These are phyloP conservation scores for Hycleus phaleratus DNA, from an alignment of 1,140 invertebrate species.

Conservation along the genomic window DNA sequence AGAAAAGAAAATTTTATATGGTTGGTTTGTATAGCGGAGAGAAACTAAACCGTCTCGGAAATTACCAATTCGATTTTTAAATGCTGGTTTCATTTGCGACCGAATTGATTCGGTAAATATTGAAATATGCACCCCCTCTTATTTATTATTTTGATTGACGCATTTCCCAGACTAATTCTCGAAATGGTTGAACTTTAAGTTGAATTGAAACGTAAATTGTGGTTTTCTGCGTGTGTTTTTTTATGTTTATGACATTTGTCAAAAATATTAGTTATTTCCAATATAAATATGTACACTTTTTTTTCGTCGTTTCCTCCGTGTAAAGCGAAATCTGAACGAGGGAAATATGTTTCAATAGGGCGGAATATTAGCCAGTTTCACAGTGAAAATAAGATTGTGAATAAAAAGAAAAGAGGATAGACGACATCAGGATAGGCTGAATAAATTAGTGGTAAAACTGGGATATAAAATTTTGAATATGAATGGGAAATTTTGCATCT, in stretches of 20 bases:
- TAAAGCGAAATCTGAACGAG: too few species aligned
- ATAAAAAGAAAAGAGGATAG: slow-evolving; percentile 37
- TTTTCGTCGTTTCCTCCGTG: too few species aligned
- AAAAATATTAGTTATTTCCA: too few species aligned
- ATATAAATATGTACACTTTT: too few species aligned
- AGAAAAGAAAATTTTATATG: too few species aligned
- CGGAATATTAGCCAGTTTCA: too few species aligned
- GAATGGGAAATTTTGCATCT: slow-evolving; percentile 79
- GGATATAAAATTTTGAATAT: slow-evolving; percentile 85
- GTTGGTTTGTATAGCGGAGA: too few species aligned
- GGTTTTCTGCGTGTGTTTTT: too few species aligned
- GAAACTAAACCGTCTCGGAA: neutral
- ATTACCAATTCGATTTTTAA: slow-evolving; percentile 11
- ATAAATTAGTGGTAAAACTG: slow-evolving; percentile 59
- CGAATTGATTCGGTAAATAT: slow-evolving; percentile 36
- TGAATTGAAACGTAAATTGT: too few species aligned
- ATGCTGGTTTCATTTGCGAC: slow-evolving; percentile 25
- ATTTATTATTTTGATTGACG: slow-evolving; percentile 39
- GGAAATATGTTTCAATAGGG: too few species aligned
- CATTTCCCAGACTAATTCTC: slow-evolving; percentile 32
- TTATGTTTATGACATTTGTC: too few species aligned
- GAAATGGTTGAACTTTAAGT: neutral
- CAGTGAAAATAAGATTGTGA: neutral
- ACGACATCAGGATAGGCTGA: slow-evolving; percentile 41
- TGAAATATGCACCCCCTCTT: slow-evolving; percentile 39